Base-by-base conservation (phyloP, 1,140 invertebrate species). In the Drosophila kohkoa region DNA sequence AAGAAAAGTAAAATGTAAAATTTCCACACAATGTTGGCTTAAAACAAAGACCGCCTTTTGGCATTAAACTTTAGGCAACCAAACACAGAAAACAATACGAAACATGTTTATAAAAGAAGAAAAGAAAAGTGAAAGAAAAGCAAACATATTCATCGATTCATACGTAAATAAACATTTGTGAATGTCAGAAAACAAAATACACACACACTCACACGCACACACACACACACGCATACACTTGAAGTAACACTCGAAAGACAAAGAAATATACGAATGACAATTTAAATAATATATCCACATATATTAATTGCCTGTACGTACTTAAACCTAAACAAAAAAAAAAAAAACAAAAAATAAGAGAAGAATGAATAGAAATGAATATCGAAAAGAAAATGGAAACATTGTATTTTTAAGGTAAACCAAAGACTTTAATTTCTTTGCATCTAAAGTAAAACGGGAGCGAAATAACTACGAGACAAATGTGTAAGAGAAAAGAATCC, bases 371-470 rank as follows among this genome's bases (percentile, higher is more conserved):
- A 38, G 35, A 38, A 38, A 38, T 38, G 35, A 38, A 10, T 38
- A 58, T 41, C 32, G 15, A 15, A 71, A 49, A 25, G 11, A 46
- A 59, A 60, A 63, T 15, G 15, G 38, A 68, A 67, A 80, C 1
- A 86, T 75, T 77, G 78, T 87, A 87, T 75, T 89, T 90, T 77
- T 90, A 90, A 90, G 87, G 87, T 80, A 90, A 90, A 90, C 86
- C 86, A 90, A 90, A 90, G 86, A 90, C 87, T 90, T 90, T 90
- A 28, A 54, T 82, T 90, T 90, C 82, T 90, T 90, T 90, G 86
- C 79, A 85, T 77, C 79, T 80, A 75, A 79, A 72, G 20, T 75
- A 68, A 87, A 43, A 10, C 13, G 64, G 30, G 66, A 32, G 13
- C 64, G 46, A 67, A 43, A 67, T 54, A 41, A 75, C 48, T 25